These are phyloP conservation scores for Phrynocephalus versicolor DNA, from an alignment of 2,113 vertebrate genomes.

Conservation along the genomic window DNA sequence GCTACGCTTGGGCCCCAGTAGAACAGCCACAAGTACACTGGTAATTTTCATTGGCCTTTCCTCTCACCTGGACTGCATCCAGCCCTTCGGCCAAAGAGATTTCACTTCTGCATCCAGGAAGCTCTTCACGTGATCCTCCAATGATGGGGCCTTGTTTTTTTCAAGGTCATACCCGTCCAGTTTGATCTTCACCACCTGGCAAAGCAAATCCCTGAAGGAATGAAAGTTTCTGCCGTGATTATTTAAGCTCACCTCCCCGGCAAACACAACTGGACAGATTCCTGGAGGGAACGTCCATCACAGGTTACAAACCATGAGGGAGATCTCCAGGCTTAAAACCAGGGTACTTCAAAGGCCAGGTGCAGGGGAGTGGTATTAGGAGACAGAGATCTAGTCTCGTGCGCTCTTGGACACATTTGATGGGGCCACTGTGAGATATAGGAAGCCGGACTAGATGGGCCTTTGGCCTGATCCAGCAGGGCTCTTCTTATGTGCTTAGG, in stretches of 20 bases:
- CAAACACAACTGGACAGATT: constrained; percentile 1
- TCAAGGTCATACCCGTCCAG: constrained; percentile 81
- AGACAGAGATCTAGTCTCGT: too few species aligned
- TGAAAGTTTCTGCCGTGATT: constrained; percentile 52
- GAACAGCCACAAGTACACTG: not conserved
- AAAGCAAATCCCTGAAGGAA: constrained; percentile 83
- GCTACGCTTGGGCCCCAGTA: not conserved
- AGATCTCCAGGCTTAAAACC: too few species aligned
- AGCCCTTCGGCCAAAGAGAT: constrained; percentile 95
- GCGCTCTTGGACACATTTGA: too few species aligned
- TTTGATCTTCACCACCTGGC: constrained; percentile 82
- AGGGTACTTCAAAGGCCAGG: too few species aligned
- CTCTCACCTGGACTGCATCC: constrained; percentile 95
- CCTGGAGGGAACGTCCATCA: too few species aligned
- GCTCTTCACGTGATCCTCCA: constrained; percentile 88
- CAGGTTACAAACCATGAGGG: too few species aligned
- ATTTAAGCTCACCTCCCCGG: not conserved
- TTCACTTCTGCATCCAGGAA: constrained; percentile 90
- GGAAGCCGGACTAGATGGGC: too few species aligned
- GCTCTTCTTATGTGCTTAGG: too few species aligned
- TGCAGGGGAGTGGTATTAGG: too few species aligned
- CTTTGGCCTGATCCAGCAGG: too few species aligned
- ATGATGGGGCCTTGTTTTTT: constrained; percentile 75
- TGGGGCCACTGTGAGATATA: too few species aligned
- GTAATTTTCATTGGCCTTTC: not conserved